These are phyloP conservation scores for Trinectes maculatus DNA, from an alignment of 2,113 vertebrate species.

Conservation along the genomic window DNA sequence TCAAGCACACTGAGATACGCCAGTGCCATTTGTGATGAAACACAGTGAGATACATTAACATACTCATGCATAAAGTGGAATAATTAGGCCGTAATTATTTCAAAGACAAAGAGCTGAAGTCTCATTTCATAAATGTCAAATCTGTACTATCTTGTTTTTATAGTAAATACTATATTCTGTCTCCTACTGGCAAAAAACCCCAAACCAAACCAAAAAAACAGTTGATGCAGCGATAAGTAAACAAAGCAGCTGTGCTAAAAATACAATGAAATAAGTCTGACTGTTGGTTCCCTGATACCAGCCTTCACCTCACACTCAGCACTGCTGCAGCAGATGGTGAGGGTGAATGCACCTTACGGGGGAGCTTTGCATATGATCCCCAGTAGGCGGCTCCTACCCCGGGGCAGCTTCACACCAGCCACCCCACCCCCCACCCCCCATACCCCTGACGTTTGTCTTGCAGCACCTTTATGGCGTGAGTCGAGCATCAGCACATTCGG, in stretches of 20 bases:
- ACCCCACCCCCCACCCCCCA: not conserved
- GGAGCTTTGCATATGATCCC: slow-evolving; percentile 2
- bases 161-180: too few relatives aligned
- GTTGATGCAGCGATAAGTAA: not conserved
- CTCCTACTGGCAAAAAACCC: too few relatives aligned
- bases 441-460: slow-evolving; percentile 27
- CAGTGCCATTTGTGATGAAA: slow-evolving; percentile 25
- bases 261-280: not conserved
- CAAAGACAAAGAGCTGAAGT: not conserved
- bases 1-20: slow-evolving; percentile 1
- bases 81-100: not conserved
- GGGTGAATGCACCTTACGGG: slow-evolving; percentile 2
- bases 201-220: too few relatives aligned
- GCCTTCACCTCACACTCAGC: not conserved
- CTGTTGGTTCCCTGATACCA: not conserved
- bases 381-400: slow-evolving; percentile 15
- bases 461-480: slow-evolving; percentile 24
- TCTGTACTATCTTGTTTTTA: too few relatives aligned
- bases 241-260: not conserved
- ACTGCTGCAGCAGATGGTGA: slow-evolving; percentile 19
- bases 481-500: slow-evolving; percentile 51
- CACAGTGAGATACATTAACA: slow-evolving; percentile 1
- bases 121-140: too few relatives aligned
- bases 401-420: slow-evolving; percentile 11
- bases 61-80: not conserved